Conservation (phyloP, 2,797 vertebrate genomes). For the Hylomyscus alleni region DNA sequence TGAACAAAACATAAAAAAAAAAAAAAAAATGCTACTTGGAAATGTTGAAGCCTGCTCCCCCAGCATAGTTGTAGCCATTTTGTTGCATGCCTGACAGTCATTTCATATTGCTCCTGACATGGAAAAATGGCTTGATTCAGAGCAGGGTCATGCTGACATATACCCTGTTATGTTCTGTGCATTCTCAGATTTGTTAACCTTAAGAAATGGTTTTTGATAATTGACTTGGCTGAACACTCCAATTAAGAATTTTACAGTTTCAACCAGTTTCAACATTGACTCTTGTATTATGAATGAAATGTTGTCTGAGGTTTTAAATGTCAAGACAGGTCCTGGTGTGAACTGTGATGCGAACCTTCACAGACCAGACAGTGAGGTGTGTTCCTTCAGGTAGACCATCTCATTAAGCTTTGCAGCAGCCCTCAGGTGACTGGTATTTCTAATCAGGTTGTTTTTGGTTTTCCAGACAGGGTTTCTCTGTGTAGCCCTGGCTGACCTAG, state of each 20-base stretch:
- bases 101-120: too few species aligned
- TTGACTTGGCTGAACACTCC: conserved; percentile 65
- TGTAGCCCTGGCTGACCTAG: neutral
- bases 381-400: neutral
- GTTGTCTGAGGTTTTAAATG: conserved; percentile 56
- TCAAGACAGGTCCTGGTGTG: conserved; percentile 7
- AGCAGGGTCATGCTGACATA: too few species aligned
- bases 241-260: conserved; percentile 44
- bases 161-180: too few species aligned
- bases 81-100: too few species aligned
- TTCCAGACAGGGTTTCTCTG: neutral
- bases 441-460: neutral
- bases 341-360: conserved; percentile 27
- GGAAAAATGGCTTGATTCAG: too few species aligned
- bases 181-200: too few species aligned
- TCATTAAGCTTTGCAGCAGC: neutral
- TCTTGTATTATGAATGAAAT: conserved; percentile 67
- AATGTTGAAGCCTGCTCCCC: too few species aligned
- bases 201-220: conserved; percentile 63
- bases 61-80: too few species aligned
- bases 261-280: conserved; percentile 11
- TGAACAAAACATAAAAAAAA: neutral
- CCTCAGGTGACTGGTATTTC: conserved; percentile 53
- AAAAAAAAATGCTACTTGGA: neutral
- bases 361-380: neutral